Percentiles rank a stretch among this genome's conserved stretches.
Conservation (phyloP, 2,113 vertebrate species). For the Lutjanus erythropterus region DNA sequence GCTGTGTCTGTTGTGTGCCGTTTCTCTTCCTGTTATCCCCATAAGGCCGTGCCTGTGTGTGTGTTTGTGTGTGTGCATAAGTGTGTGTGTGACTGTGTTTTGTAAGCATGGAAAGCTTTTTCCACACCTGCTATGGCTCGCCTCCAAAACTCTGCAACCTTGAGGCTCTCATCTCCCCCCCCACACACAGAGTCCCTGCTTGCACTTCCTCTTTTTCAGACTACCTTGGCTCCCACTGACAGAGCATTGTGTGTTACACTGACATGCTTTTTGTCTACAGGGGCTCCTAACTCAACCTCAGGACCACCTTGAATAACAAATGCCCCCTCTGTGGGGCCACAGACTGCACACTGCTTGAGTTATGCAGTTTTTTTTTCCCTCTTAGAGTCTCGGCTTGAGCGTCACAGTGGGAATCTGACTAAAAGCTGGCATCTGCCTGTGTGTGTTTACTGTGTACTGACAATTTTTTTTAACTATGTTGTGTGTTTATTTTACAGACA, state of each 20-base stretch:
- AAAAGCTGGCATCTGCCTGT: slow-evolving; percentile 32
- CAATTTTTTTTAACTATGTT: slow-evolving; percentile 40
- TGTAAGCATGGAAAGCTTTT: slow-evolving; percentile 19
- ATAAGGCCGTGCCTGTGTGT: background rate
- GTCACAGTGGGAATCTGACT: slow-evolving; percentile 36
- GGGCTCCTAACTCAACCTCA: slow-evolving; percentile 70
- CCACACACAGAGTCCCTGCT: slow-evolving; percentile 18
- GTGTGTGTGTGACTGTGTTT: slow-evolving; percentile 22
- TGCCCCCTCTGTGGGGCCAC: slow-evolving; percentile 57
- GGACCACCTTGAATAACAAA: slow-evolving; percentile 74
- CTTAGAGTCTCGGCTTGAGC: slow-evolving; percentile 27
- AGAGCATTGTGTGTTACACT: slow-evolving; percentile 69
- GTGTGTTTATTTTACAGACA: slow-evolving; percentile 87
- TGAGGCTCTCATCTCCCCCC: slow-evolving; percentile 29
- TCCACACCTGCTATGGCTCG: slow-evolving; percentile 68
- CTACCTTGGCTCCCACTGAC: slow-evolving; percentile 62
- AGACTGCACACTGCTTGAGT: slow-evolving; percentile 65
- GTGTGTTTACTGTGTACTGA: slow-evolving; percentile 45
- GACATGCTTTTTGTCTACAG: slow-evolving; percentile 78
- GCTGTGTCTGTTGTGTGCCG: slow-evolving; percentile 42
- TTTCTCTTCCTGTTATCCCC: slow-evolving; percentile 48
- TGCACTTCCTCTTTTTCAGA: slow-evolving; percentile 64
- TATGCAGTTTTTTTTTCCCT: slow-evolving; percentile 47
- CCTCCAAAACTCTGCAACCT: slow-evolving; percentile 57
- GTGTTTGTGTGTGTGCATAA: slow-evolving; percentile 12